Percentiles rank a stretch among this genome's conserved stretches.
Evolutionary conservation across 2,888 invertebrate genomes (phyloP).

Genomic region (Hofmannophila pseudospretella): DNA sequence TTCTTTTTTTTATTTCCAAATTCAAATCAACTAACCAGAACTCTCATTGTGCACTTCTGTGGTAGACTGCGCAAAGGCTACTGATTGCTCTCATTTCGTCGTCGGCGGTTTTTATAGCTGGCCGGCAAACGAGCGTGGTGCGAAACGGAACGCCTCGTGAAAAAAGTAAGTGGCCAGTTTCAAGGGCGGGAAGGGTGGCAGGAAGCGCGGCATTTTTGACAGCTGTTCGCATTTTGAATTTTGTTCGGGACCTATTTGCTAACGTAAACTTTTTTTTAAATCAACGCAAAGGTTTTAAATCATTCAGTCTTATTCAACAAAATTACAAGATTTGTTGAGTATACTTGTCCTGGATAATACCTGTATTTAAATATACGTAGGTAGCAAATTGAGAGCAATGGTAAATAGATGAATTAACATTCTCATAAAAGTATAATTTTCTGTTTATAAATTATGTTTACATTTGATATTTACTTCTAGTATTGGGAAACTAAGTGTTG

Average conservation of each 20-base stretch:
- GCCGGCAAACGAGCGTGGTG: conserved; percentile 33
- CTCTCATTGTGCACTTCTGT: conserved; percentile 76
- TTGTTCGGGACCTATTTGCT: background rate
- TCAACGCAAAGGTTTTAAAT: conserved; percentile 2
- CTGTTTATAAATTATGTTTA: conserved; percentile 17
- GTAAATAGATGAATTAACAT: background rate
- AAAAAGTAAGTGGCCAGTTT: conserved; percentile 69
- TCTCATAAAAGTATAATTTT: conserved; percentile 21
- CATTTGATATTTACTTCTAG: conserved; percentile 17
- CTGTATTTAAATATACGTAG: background rate
- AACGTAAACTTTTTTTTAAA: conserved; percentile 3
- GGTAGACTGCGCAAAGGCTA: conserved; percentile 75
- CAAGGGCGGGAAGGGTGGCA: conserved; percentile 74
- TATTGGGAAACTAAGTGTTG: too few species aligned
- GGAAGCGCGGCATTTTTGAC: conserved; percentile 62
- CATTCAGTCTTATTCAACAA: background rate
- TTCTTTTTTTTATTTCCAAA: background rate
- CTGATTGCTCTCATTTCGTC: conserved; percentile 68
- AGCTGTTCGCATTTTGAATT: conserved; percentile 38
- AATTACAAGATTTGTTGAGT: background rate
- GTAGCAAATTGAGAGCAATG: background rate
- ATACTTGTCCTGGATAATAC: background rate
- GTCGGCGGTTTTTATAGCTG: conserved; percentile 59
- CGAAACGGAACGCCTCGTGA: conserved; percentile 56
- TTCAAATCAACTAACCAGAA: conserved; percentile 59